phyloP scores from a whole-genome alignment of 1,140 invertebrate species.

The Drosophila sucinea region DNA sequence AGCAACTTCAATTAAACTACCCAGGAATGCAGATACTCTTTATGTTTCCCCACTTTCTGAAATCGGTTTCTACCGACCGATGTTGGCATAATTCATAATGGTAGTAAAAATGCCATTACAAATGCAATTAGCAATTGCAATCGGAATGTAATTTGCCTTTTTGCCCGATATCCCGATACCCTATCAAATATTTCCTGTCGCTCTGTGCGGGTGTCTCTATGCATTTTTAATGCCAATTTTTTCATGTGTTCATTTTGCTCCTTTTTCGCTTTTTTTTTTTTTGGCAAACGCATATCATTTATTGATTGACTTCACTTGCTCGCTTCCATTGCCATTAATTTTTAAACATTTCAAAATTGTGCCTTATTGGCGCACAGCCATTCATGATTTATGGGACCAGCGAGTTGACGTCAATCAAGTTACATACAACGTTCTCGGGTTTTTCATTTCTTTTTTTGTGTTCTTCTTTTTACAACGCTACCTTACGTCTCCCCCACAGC shows the following conservation, averaged over 20 bases:
- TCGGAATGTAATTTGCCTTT: slow-evolving; percentile 24
- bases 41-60: too few relatives aligned
- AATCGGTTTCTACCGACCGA: too few relatives aligned
- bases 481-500: slow-evolving; percentile 1
- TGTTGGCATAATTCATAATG: not conserved
- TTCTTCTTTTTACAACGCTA: slow-evolving; percentile 9
- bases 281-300: slow-evolving; percentile 43
- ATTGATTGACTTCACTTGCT: slow-evolving; percentile 58
- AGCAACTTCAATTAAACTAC: too few relatives aligned
- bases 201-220: slow-evolving; percentile 13
- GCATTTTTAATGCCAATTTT: slow-evolving; percentile 44
- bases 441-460: slow-evolving; percentile 2
- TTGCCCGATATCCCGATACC: not conserved
- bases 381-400: slow-evolving; percentile 67
- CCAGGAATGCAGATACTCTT: too few relatives aligned
- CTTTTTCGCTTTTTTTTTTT: not conserved
- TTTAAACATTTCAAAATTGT: slow-evolving; percentile 73
- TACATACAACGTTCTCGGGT: slow-evolving; percentile 18
- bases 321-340: slow-evolving; percentile 51
- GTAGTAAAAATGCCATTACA: slow-evolving; percentile 15
- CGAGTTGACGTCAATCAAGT: slow-evolving; percentile 66
- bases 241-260: slow-evolving; percentile 4
- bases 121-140: slow-evolving; percentile 38
- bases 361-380: slow-evolving; percentile 65
- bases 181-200: not conserved